Percentiles rank a stretch among this genome's conserved stretches.
These are phyloP conservation scores for Dryoscopus gambensis DNA, from an alignment of 2,113 vertebrate genomes.

Conservation along the genomic window DNA sequence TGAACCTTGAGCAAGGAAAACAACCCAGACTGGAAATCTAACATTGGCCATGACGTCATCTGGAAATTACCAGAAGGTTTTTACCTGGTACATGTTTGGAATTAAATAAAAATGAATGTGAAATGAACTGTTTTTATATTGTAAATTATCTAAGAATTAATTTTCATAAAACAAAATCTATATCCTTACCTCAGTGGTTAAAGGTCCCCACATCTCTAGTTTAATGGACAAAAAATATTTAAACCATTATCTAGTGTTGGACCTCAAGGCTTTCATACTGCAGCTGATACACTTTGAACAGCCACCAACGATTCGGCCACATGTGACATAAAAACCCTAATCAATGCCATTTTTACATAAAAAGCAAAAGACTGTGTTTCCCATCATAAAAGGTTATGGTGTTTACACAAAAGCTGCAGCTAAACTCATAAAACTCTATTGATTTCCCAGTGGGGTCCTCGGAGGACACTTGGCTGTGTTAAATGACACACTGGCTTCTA, in stretches of 20 bases:
- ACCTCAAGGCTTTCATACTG: conserved; percentile 18
- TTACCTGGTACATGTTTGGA: background rate
- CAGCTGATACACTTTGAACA: conserved; percentile 6
- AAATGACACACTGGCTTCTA: conserved; percentile 49
- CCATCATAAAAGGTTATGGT: conserved; percentile 79
- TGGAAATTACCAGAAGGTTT: background rate
- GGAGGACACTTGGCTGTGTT: conserved; percentile 68
- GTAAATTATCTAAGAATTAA: background rate
- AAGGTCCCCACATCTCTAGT: conserved; percentile 27
- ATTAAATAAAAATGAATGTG: background rate
- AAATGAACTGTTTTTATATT: background rate
- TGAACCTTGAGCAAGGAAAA: background rate
- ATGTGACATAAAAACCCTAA: conserved; percentile 7
- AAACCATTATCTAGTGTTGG: conserved; percentile 29
- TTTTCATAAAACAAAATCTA: background rate
- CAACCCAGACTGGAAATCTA: background rate
- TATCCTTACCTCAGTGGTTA: conserved; percentile 13
- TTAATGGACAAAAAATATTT: conserved; percentile 29
- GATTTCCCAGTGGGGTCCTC: conserved; percentile 74
- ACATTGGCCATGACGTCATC: rapidly evolving
- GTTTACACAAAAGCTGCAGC: conserved; percentile 77
- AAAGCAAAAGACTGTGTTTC: conserved; percentile 73
- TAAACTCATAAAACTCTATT: conserved; percentile 73
- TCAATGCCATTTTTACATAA: conserved; percentile 66
- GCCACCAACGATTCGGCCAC: background rate